Conservation (phyloP, 2,888 invertebrate genomes). For the Meiosimyza platycephala region DNA sequence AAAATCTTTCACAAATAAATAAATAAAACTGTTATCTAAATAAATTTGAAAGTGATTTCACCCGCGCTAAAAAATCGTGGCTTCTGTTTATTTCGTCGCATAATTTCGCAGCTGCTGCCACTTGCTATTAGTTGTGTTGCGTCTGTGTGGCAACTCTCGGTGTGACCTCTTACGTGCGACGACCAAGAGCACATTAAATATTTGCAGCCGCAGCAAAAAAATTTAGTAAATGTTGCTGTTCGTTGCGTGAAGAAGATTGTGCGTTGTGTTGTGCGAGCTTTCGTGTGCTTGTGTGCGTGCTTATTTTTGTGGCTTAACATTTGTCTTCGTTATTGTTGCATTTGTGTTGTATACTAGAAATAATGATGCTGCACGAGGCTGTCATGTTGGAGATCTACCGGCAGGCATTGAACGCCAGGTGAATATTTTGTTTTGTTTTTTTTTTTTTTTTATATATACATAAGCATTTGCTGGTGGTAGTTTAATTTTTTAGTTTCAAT, state of each 20-base stretch:
- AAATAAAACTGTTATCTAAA: slow-evolving; percentile 35
- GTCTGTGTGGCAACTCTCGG: not conserved
- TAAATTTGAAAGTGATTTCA: slow-evolving; percentile 42
- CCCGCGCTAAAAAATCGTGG: slow-evolving; percentile 16
- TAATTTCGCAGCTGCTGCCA: not conserved
- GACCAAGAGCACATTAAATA: too few relatives aligned
- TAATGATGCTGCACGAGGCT: slow-evolving; percentile 69
- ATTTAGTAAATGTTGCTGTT: too few relatives aligned
- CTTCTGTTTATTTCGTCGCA: not conserved
- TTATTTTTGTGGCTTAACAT: slow-evolving; percentile 22
- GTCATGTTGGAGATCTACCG: slow-evolving; percentile 69
- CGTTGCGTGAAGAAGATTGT: not conserved
- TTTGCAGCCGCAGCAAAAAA: too few relatives aligned
- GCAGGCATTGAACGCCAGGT: slow-evolving; percentile 68
- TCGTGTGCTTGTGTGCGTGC: slow-evolving; percentile 10
- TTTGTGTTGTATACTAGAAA: slow-evolving; percentile 32
- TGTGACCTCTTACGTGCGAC: not conserved
- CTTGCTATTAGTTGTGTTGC: not conserved
- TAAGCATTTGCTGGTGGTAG: too few relatives aligned
- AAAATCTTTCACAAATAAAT: slow-evolving; percentile 38
- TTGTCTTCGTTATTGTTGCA: not conserved
- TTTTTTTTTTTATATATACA: too few relatives aligned
- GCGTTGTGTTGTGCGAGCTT: not conserved
- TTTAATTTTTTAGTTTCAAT: too few relatives aligned
- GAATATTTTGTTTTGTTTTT: slow-evolving; percentile 45